phyloP scores from a whole-genome alignment of 2,888 invertebrate species.

The Acheta domesticus region DNA sequence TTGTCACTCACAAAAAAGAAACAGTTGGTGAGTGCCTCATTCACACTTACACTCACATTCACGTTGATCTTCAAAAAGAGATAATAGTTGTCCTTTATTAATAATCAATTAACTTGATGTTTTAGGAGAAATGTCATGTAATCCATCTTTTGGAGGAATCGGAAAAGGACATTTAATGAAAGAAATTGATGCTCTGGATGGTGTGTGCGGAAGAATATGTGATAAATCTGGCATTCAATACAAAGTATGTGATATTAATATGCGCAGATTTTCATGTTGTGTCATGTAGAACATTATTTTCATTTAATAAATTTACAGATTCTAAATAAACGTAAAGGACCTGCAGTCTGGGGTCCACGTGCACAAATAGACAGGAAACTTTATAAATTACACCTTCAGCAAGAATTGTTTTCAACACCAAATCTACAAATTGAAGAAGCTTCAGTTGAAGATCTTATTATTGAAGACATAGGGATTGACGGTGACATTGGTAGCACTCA shows the following conservation, averaged over 20 bases:
- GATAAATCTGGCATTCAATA: conserved; percentile 78
- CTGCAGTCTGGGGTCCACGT: conserved; percentile 84
- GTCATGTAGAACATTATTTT: background rate
- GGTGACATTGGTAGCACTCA: conserved; percentile 23
- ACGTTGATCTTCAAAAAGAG: background rate
- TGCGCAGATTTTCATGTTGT: background rate
- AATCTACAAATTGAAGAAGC: conserved; percentile 66
- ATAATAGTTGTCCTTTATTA: too few species aligned
- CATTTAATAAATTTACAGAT: conserved; percentile 48
- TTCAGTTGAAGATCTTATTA: conserved; percentile 74
- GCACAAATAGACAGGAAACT: conserved; percentile 83
- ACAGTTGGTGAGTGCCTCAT: conserved; percentile 71
- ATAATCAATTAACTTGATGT: conserved; percentile 26
- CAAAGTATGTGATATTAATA: conserved; percentile 50
- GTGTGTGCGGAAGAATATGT: conserved; percentile 75
- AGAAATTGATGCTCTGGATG: conserved; percentile 86
- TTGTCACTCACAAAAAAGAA: conserved; percentile 78
- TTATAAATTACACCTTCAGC: conserved; percentile 73
- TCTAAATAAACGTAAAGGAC: conserved; percentile 76
- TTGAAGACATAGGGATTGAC: conserved; percentile 46
- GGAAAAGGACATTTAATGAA: conserved; percentile 86
- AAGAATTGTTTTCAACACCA: conserved; percentile 60
- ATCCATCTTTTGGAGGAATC: conserved; percentile 89
- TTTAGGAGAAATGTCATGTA: conserved; percentile 87
- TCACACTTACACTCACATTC: background rate